A percentile compares a stretch with the other conserved stretches of the same genome.
phyloP scores from a whole-genome alignment of 2,113 vertebrate species.

The Gymnocephalus cernua region DNA sequence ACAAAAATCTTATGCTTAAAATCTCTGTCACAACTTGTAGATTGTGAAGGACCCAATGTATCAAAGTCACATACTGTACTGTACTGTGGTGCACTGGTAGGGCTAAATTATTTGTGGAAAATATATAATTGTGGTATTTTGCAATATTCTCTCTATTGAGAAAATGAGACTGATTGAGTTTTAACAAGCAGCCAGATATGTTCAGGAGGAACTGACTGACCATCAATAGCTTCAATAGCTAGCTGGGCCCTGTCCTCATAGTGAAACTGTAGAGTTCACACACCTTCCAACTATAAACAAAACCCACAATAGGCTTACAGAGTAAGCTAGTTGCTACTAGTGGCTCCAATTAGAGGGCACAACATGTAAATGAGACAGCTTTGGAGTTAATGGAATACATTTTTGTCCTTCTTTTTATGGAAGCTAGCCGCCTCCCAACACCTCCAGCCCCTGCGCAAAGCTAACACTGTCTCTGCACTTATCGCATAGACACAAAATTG shows the following conservation, averaged over 20 bases:
- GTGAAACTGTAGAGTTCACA: not conserved
- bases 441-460: not conserved
- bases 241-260: not conserved
- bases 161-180: not conserved
- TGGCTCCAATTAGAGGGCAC: not conserved
- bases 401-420: not conserved
- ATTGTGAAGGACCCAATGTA: not conserved
- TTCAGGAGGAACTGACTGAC: not conserved
- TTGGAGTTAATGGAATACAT: not conserved
- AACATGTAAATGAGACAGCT: not conserved
- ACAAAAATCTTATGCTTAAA: not conserved
- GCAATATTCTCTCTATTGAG: not conserved
- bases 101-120: not conserved
- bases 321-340: not conserved
- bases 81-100: fast-evolving
- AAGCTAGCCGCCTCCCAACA: not conserved
- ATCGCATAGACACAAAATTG: not conserved
- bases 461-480: not conserved
- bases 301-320: not conserved
- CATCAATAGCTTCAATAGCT: not conserved
- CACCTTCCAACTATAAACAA: not conserved
- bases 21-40: not conserved
- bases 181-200: not conserved
- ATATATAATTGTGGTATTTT: not conserved
- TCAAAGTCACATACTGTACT: not conserved